Evolutionary conservation across 2,113 vertebrate genomes (phyloP).

Genomic region (Sciurus niger): DNA sequence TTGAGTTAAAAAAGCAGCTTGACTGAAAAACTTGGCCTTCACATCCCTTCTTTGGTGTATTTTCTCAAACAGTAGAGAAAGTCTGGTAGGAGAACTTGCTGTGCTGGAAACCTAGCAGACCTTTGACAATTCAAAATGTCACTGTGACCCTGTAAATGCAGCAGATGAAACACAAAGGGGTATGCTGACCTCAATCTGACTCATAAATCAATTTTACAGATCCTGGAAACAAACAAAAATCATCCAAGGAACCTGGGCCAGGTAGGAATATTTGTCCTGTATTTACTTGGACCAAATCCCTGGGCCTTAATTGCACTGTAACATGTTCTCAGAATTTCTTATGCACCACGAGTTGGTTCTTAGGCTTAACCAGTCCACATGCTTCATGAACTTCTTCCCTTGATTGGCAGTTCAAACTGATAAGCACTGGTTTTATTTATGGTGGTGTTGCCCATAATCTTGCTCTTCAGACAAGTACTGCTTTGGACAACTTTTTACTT

Average conservation of each 20-base stretch:
- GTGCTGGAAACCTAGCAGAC: conserved; percentile 10
- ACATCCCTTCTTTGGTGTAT: conserved; percentile 7
- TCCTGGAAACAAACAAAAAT: conserved; percentile 53
- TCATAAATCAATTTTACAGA: conserved; percentile 75
- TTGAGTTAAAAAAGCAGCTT: conserved; percentile 31
- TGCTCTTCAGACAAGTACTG: background rate
- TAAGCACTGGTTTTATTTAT: conserved; percentile 37
- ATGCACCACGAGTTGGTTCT: background rate
- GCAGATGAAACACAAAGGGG: conserved; percentile 65
- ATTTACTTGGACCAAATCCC: background rate
- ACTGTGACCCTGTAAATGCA: conserved; percentile 72
- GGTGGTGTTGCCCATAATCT: background rate
- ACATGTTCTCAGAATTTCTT: background rate
- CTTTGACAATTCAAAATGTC: conserved; percentile 78
- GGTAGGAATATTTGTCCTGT: conserved; percentile 39
- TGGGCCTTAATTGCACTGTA: background rate
- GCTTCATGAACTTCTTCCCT: background rate
- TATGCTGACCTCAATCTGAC: conserved; percentile 68
- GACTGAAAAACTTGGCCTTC: background rate
- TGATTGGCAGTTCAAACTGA: background rate
- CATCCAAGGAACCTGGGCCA: background rate
- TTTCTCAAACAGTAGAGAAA: conserved; percentile 17
- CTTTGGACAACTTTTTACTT: conserved; percentile 49
- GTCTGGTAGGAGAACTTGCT: conserved; percentile 15
- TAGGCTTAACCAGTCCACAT: background rate